Conservation (phyloP, 2,888 invertebrate genomes). For the Tipula confusa region DNA sequence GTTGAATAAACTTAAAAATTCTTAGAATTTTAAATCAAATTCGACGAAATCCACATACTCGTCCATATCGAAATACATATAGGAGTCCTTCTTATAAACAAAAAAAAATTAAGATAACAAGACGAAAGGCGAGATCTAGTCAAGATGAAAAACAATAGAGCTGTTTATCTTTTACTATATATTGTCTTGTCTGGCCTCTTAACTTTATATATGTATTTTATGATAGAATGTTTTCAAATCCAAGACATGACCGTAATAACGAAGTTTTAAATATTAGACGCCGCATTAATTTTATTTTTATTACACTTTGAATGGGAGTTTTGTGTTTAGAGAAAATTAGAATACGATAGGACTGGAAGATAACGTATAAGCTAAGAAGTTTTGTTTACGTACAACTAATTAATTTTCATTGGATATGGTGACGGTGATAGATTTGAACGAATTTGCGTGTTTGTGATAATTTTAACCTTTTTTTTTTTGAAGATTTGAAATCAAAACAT, state of each 20-base stretch:
- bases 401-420: too few species aligned
- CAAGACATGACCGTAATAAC: not conserved
- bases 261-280: not conserved
- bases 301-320: not conserved
- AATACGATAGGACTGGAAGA: not conserved
- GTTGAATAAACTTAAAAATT: not conserved
- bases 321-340: not conserved
- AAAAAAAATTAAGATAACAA: conserved; percentile 15
- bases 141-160: not conserved
- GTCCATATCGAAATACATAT: not conserved
- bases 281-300: conserved; percentile 12
- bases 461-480: too few species aligned
- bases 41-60: not conserved
- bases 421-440: too few species aligned
- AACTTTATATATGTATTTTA: not conserved
- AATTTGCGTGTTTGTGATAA: too few species aligned
- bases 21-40: not conserved
- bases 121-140: not conserved
- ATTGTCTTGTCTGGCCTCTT: not conserved
- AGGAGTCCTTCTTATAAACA: not conserved
- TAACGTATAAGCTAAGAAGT: not conserved
- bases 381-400: not conserved
- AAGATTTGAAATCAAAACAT: too few species aligned
- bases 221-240: not conserved
- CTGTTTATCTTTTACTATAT: not conserved